Base-by-base conservation (phyloP, 2,113 vertebrate genomes). In the Centropus bengalensis region DNA sequence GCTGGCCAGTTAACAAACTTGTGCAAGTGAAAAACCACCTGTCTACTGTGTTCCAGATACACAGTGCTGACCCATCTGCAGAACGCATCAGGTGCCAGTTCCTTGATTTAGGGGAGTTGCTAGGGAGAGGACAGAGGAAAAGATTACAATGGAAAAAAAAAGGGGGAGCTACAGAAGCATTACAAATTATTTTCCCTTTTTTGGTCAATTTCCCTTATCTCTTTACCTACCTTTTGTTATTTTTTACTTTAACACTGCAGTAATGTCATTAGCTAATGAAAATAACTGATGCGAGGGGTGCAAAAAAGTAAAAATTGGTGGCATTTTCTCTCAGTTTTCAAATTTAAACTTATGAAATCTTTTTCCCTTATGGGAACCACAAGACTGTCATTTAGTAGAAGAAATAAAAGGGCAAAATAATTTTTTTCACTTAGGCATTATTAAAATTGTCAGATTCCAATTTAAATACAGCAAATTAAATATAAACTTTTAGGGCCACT, bases 61-160 rank as follows among this genome's bases (percentile, higher is more conserved):
- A 78, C 78, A 82, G 78, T 73, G 75, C 45, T 0, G 47, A 74
- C 82, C 85, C 89, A 93, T 93, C 94, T 96, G 96, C 94, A 89
- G 82, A 95, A 97, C 71, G 51, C 95, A 96, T 97, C 93, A 95
- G 79, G 64, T 97, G 75, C 79, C 87, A 81, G 45, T 55, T 87
- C 47, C 42, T 89, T 96, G 91, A 91, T 96, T 96, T 94, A 94
- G 56, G 75, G 26, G 64, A 82, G 59, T 82, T 89, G 19, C 58
- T 85, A 63, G 19, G 42, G 44, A 64, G 42, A 68, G 44, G 56
- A 32, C 4, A 47, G 47, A 91, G 75, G 71, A 83, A 83, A 69
- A 69, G 59, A 93, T 86, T 91, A 52, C 42, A 70, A 26, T 64
- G 38, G 32, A 0, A 10, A 21, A 60, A 60, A 73, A 60, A 73